Evolutionary conservation across 1,140 invertebrate species (phyloP).

Genomic region (Ganaspis sp.): DNA sequence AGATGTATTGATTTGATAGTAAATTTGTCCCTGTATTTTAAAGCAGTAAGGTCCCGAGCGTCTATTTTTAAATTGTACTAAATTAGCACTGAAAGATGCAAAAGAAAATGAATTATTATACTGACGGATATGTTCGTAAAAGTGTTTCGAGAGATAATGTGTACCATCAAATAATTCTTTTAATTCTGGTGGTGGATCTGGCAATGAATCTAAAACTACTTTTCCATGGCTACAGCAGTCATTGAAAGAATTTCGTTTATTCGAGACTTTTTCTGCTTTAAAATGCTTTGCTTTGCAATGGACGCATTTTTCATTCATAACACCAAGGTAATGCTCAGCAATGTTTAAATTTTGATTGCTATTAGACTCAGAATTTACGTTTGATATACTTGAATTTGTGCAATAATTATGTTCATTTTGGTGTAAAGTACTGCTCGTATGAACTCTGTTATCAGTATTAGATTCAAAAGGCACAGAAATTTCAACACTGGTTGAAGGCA

Average conservation of each 20-base stretch:
- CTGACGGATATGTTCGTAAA: conserved; percentile 33
- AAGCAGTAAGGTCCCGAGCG: conserved; percentile 35
- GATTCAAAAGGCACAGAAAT: too few relatives aligned
- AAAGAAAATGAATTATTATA: conserved; percentile 31
- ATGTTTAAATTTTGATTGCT: neutral
- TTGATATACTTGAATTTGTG: too few relatives aligned
- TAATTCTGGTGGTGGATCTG: conserved; percentile 27
- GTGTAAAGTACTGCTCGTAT: too few relatives aligned
- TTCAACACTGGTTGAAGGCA: too few relatives aligned
- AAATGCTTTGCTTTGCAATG: conserved; percentile 44
- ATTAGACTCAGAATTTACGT: too few relatives aligned
- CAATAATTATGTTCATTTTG: too few relatives aligned
- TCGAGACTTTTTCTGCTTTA: conserved; percentile 37
- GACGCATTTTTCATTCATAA: neutral
- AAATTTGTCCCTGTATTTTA: conserved; percentile 34
- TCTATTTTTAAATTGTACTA: conserved; percentile 32
- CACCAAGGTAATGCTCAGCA: neutral
- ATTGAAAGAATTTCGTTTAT: conserved; percentile 36
- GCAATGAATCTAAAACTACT: conserved; percentile 34
- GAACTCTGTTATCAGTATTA: too few relatives aligned
- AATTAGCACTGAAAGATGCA: conserved; percentile 37
- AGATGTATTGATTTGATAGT: conserved; percentile 33
- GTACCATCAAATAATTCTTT: conserved; percentile 36
- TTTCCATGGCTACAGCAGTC: conserved; percentile 10
- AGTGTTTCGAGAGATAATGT: conserved; percentile 35